Base-by-base conservation (phyloP, 2,113 vertebrate genomes). In the Pyxicephalus adspersus region DNA sequence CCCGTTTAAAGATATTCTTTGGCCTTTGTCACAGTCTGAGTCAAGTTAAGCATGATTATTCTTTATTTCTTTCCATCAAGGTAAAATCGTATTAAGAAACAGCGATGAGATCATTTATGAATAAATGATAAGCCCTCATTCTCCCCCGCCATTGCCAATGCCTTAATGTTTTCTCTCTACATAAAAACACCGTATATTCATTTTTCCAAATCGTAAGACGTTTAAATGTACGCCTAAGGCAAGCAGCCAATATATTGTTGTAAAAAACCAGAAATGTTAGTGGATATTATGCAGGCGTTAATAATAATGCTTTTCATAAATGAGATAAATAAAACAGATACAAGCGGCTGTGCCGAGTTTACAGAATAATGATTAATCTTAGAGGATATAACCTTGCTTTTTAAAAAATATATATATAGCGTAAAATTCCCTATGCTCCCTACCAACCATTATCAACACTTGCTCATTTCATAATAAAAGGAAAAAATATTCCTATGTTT, bases 81-180 rank as follows among this genome's bases (percentile, higher is more conserved):
- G 87, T 91, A 89, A 87, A 84, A 88, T 91, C 90, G 92, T 90
- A 93, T 90, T 92, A 91, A 88, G 91, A 89, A 92, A 91, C 89
- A 90, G 90, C 85, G 88, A 87, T 87, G 90, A 92, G 90, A 90
- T 92, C 82, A 91, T 91, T 92, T 90, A 90, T 91, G 87, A 88
- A 89, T 87, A 91, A 89, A 89, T 89, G 89, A 16, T 45, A 22
- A 29, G 38, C 61, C 25, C 13, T 45, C 22, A 2, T 22, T 22
- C 54, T 25, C 87, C 89, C 26, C 13, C 61, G 26, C 64, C 8
- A 7, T 72, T 84, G 88, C 90, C 88, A 93, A 91, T 90, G 89
- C 88, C 89, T 93, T 92, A 92, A 90, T 90, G 92, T 93, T 85
- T 83, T 83, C 34, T 29, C 19, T 7, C 31, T 2, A 19, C 5